Base-by-base conservation (phyloP, 2,113 vertebrate species). In the Cynopterus brachyotis region DNA sequence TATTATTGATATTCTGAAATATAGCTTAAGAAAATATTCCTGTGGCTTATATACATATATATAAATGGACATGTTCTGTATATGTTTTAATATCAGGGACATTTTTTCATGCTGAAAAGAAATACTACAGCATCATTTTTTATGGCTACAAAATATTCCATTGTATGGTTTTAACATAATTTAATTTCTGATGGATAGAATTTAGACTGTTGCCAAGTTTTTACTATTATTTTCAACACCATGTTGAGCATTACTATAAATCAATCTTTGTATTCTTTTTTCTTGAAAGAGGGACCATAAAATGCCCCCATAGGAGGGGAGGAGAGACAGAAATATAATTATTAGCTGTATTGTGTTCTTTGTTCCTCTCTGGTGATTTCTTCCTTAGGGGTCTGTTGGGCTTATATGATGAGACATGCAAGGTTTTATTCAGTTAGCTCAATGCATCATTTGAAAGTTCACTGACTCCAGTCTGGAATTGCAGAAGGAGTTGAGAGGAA, bases 1-100 rank as follows among this genome's bases (percentile, higher is more conserved):
- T n/a, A 17, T 70, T 92, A 12, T 42, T 75, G 62, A 6, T 94
- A 35, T 50, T 86, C 82, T 70, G 24, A 96, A 73, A 69, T 96
- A 20, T 24, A 57, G 66, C 35, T 73, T 94, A 96, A 60, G 67
- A 45, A 42, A 13, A 57, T 84, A 92, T 93, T 72, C 37, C n/a
- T 92, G 1, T 76, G 59, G 8, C 37, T 86, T 88, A 2, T 84
- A 0, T 78, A 37, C 28, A 32, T 26, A 84, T 35, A 9, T 92
- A 42, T 72, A 50, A 79, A 35, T 69, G 35, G 32, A 20, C 24
- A 85, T 20, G 32, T 76, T 95, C 22, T 89, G 1, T 86, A 2
- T 40, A 24, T 86, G 35, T 89, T 66, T 88, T 89, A 67, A 45
- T 81, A 69, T 70, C 9, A 1, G 57, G 20, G 55, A 64, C 8